phyloP scores from a whole-genome alignment of 2,113 vertebrate genomes.

The Takifugu flavidus region DNA sequence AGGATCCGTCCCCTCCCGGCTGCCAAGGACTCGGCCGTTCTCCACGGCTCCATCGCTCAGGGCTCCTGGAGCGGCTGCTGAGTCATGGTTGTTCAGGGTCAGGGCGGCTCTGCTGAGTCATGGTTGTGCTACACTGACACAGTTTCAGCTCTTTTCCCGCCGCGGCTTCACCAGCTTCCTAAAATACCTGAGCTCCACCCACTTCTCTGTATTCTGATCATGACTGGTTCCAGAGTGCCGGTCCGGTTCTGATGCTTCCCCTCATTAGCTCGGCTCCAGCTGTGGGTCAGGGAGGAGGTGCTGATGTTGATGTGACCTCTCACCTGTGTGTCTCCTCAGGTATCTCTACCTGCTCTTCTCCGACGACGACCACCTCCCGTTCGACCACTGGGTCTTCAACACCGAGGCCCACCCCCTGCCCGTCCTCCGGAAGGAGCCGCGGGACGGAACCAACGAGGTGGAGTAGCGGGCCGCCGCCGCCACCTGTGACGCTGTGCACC shows the following conservation, averaged over 20 bases:
- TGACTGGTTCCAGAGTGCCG: too few relatives aligned
- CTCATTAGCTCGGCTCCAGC: too few relatives aligned
- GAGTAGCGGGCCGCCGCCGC: conserved; percentile 53
- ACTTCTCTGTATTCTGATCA: too few relatives aligned
- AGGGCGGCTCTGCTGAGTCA: conserved; percentile 4
- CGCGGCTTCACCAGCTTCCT: too few relatives aligned
- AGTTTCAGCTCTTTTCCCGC: too few relatives aligned
- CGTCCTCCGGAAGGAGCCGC: conserved; percentile 75
- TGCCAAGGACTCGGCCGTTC: conserved; percentile 42
- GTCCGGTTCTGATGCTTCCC: too few relatives aligned
- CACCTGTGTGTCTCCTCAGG: conserved; percentile 56
- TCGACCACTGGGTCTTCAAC: conserved; percentile 97
- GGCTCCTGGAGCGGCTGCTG: not conserved
- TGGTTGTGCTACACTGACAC: not conserved
- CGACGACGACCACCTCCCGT: conserved; percentile 91
- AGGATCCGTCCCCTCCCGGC: conserved; percentile 28
- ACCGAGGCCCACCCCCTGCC: conserved; percentile 95
- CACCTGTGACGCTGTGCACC: conserved; percentile 57
- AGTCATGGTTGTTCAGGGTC: conserved; percentile 6
- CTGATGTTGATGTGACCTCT: too few relatives aligned
- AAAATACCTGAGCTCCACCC: too few relatives aligned
- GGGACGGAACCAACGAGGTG: conserved; percentile 62
- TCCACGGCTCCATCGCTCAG: conserved; percentile 38
- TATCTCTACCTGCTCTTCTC: conserved; percentile 96
- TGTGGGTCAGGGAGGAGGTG: too few relatives aligned